A percentile compares a stretch with the other conserved stretches of the same genome.
Conservation (phyloP, 2,797 vertebrate genomes). For the Gallinago nigripennis region DNA sequence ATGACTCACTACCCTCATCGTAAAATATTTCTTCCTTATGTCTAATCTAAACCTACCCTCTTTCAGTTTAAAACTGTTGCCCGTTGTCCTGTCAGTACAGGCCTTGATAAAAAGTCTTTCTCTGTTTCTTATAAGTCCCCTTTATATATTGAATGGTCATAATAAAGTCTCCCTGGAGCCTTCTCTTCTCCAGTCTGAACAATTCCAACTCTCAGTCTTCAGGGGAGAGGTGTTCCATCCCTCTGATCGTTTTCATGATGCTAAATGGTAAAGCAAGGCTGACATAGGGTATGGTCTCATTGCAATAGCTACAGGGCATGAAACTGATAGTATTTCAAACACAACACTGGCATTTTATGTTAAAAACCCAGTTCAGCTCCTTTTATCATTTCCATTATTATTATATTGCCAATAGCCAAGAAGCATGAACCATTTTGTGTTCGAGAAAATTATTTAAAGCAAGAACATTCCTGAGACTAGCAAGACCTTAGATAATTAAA, state of each 20-base stretch:
- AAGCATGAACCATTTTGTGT: background rate
- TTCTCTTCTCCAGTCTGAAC: background rate
- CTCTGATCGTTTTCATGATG: background rate
- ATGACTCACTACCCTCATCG: background rate
- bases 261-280: background rate
- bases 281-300: background rate
- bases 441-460: background rate
- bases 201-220: background rate
- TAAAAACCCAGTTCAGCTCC: background rate
- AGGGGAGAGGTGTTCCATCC: background rate
- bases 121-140: background rate
- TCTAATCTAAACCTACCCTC: background rate
- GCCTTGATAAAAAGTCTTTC: background rate
- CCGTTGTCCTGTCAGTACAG: background rate
- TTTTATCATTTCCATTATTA: background rate
- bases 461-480: background rate
- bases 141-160: background rate
- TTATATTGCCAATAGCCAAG: background rate
- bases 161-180: background rate
- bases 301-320: background rate
- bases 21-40: background rate
- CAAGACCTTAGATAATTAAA: background rate
- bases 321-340: background rate
- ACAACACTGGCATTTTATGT: background rate
- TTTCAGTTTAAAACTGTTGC: background rate